Base-by-base conservation (phyloP, 2,888 invertebrate genomes). In the Mechanitis mazaeus region DNA sequence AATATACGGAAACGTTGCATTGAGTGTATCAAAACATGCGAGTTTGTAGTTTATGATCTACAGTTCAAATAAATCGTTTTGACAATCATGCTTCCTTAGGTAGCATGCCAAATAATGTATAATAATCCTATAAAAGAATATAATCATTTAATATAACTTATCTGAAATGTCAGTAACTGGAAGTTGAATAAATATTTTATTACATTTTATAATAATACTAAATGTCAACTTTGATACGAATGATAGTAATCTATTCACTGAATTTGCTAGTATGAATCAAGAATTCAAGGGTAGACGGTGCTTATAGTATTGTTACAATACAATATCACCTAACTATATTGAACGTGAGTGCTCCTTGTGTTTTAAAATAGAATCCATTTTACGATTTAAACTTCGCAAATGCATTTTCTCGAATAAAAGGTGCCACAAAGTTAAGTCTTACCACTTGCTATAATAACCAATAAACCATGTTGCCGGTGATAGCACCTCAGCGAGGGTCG, bases 311-410 rank as follows among this genome's bases (percentile, higher is more conserved):
- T 75, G 74, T 76, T 70, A 69, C 74, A 86, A 81, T 79, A 79
- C 83, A 83, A 84, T 85, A 85, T 83, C 81, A 79, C 79, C 84
- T 80, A 83, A 84, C 84, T 83, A 79, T 80, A 79, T 80, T 81
- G 79, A 78, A 68, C 68, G 71, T 76, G 81, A 84, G 77, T 75
- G 79, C 81, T 79, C 81, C 80, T 79, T 83, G 81, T 83, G 82
- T 83, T 85, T 86, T 77, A 84, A 89, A 88, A 85, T 83, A 82
- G 82, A 86, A 85, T 84, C 84, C 81, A 83, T 87, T 87, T 79
- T 80, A 81, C 77, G 80, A 81, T 79, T 81, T 81, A 77, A 84
- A 84, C 82, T 84, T 9, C 42, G 9, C 82, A 80, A 85, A 81
- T 81, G 84, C 83, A 83, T 82, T 85, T 81, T 81, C 80, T 81